Percentiles rank a stretch among this genome's conserved stretches.
Evolutionary conservation across 2,797 vertebrate species (phyloP).

Genomic region (Chlorospingus flavigularis): DNA sequence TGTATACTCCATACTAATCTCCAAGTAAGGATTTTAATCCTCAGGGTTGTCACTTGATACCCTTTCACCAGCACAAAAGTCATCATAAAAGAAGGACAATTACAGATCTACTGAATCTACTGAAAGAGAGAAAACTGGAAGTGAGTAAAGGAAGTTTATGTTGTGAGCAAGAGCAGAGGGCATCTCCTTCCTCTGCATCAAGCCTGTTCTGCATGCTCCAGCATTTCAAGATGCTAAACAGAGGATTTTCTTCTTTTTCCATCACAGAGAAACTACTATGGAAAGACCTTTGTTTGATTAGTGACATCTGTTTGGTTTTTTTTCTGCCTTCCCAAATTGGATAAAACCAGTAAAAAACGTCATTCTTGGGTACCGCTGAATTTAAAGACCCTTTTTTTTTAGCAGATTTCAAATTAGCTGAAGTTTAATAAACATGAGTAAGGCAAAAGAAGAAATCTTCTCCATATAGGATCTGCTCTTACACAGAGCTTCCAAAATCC

Average conservation of each 20-base stretch:
- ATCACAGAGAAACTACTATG: background rate
- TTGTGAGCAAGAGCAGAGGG: background rate
- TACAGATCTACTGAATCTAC: background rate
- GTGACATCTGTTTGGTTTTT: background rate
- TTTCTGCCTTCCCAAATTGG: background rate
- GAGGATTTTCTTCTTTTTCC: background rate
- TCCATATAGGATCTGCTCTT: background rate
- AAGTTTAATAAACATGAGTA: background rate
- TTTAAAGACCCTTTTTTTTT: background rate
- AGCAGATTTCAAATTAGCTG: background rate
- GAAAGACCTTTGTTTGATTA: background rate
- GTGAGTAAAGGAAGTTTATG: background rate
- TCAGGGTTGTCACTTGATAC: rapidly evolving
- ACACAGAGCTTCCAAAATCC: background rate
- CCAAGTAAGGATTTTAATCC: background rate
- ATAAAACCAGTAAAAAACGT: background rate
- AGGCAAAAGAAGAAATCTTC: background rate
- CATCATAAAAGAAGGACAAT: background rate
- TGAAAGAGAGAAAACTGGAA: background rate
- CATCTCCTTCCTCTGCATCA: background rate
- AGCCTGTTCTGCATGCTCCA: rapidly evolving
- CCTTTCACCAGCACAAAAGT: background rate
- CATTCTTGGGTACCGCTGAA: background rate
- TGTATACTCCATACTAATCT: background rate
- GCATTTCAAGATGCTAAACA: background rate